A percentile compares a stretch with the other conserved stretches of the same genome.
Conservation (phyloP, 2,888 invertebrate genomes). For the Teleogryllus oceanicus region DNA sequence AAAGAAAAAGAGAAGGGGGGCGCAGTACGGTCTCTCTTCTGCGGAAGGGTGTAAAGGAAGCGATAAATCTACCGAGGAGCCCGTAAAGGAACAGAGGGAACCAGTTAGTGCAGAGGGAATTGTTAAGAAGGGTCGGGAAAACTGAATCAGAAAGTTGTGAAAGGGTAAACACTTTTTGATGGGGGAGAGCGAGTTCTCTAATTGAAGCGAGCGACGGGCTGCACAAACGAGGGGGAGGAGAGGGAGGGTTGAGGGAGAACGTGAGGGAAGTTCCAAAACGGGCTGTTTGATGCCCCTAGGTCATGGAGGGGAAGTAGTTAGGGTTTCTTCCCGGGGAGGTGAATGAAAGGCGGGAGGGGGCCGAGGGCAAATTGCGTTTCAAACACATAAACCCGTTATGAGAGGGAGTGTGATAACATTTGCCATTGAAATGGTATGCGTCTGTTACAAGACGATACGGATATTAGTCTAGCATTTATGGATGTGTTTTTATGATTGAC, state of each 20-base stretch:
- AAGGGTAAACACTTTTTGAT: slow-evolving; percentile 18
- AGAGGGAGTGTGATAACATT: too few relatives aligned
- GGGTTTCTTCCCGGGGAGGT: too few relatives aligned
- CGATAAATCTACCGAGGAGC: slow-evolving; percentile 3
- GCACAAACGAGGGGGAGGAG: slow-evolving; percentile 1
- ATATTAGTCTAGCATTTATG: too few relatives aligned
- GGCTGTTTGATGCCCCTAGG: neutral
- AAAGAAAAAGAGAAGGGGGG: neutral
- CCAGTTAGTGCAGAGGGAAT: slow-evolving; percentile 8
- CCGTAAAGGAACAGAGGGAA: slow-evolving; percentile 2
- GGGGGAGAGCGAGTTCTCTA: neutral
- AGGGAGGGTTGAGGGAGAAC: neutral
- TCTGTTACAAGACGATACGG: too few relatives aligned
- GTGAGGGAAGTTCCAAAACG: neutral
- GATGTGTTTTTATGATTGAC: too few relatives aligned
- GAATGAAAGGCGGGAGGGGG: too few relatives aligned
- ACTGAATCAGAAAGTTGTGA: slow-evolving; percentile 10
- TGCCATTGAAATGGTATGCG: too few relatives aligned
- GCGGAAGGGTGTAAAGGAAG: neutral
- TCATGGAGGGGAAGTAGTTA: neutral
- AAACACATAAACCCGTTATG: too few relatives aligned
- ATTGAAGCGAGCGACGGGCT: neutral
- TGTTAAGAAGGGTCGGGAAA: slow-evolving; percentile 18
- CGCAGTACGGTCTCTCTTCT: too few relatives aligned
- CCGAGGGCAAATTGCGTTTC: too few relatives aligned